These are phyloP conservation scores for Umimayanthus chanpuru DNA, from an alignment of 92 coral and sea anemone species.

Conservation along the genomic window DNA sequence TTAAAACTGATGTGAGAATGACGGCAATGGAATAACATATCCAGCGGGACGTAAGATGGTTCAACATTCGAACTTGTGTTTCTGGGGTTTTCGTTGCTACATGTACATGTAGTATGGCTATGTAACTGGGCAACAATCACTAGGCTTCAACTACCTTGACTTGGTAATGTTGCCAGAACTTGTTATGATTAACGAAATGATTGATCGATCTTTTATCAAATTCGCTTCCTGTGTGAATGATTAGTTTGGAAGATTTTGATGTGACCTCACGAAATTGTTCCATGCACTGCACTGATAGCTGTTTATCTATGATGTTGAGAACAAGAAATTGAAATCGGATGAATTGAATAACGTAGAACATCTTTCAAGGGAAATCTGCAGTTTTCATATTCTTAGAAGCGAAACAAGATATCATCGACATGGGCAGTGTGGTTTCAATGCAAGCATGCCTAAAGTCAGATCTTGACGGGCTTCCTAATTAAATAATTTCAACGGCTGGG, in stretches of 20 bases:
- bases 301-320: background rate
- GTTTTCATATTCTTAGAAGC: background rate
- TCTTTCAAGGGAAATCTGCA: background rate
- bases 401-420: background rate
- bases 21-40: background rate
- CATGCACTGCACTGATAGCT: background rate
- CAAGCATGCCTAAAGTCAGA: background rate
- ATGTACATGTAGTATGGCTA: no score
- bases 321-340: background rate
- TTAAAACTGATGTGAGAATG: background rate
- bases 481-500: background rate
- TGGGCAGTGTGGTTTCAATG: background rate
- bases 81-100: background rate
- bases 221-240: background rate
- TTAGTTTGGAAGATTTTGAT: background rate
- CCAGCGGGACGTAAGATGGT: background rate
- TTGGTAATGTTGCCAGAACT: constrained; percentile 5
- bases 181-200: constrained; percentile 2
- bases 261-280: background rate
- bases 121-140: background rate
- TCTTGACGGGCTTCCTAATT: background rate
- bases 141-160: background rate
- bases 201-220: background rate
- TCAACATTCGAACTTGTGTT: background rate
- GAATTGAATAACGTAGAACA: background rate